Base-by-base conservation (phyloP, 2,888 invertebrate species). In the Pterobdella sp. region DNA sequence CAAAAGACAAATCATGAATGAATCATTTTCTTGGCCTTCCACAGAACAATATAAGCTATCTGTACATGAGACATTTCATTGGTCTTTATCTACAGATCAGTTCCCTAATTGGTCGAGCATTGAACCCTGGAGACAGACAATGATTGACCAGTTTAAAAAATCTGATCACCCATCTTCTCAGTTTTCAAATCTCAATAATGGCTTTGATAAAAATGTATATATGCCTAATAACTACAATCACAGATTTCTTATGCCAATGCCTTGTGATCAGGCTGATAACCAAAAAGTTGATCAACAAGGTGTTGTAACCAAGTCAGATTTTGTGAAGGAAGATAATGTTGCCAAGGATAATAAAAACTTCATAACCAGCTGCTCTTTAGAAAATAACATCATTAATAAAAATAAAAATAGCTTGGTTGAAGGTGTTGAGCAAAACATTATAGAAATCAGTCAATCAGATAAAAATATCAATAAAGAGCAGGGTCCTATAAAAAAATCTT, bases 101-200 rank as follows among this genome's bases (percentile, higher is more conserved):
- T 71, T 71, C 26, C 36, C 71, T 29, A 56, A 3, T 26, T 71
- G 71, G 71, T 37, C 68, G 14, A 52, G 49, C 60, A 49, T 68
- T 4, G 73, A 73, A 10, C 73, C 68, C 34, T 69, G 56, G 64
- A 63, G 73, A 36, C 73, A 73, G 26, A 49, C 73, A 32, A 73
- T 73, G 68, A 64, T 60, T 18, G 69, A 73, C 31, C 73, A 68
- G 60, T 71, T 71, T 37, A 71, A 63, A 35, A 56, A 56, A 63
- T 32, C 32, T 63, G 71, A 71, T 14, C 29, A 56, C 60, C 7
- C 42, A 14, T 56, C 60, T 26, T n/a, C 60, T 3, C 60, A 56
- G 10, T 56, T 56, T n/a, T 4, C n/a, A 22, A n/a, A 3, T 26
- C n/a, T 3, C 60, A 56, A 56, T 26, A 56, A 56, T 22, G 60